phyloP scores from a whole-genome alignment of 1,140 invertebrate genomes.

The Hormaphis cornu region DNA sequence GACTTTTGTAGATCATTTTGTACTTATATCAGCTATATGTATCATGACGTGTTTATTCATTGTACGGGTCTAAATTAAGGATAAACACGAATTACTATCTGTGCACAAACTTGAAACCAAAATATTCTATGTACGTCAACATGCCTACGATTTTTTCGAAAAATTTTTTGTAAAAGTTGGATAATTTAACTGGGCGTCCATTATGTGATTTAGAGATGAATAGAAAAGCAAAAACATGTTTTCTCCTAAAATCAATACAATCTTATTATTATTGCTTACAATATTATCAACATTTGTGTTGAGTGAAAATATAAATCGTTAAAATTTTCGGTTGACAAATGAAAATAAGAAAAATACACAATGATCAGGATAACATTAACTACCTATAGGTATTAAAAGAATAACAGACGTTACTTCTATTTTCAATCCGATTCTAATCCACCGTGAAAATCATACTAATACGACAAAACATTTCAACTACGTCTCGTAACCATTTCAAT shows the following conservation, averaged over 20 bases:
- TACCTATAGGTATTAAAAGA: not conserved
- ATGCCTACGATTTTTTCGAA: too few relatives aligned
- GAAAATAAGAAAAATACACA: conserved; percentile 15
- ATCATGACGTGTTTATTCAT: too few relatives aligned
- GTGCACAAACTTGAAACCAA: too few relatives aligned
- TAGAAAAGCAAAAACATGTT: too few relatives aligned
- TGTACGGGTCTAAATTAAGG: too few relatives aligned
- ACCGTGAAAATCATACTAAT: conserved; percentile 12
- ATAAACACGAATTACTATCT: too few relatives aligned
- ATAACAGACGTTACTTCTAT: not conserved
- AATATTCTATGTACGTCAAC: too few relatives aligned
- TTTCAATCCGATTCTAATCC: conserved; percentile 22
- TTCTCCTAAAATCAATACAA: not conserved
- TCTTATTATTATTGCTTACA: not conserved
- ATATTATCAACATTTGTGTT: not conserved
- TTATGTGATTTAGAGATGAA: too few relatives aligned
- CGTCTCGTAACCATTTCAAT: not conserved
- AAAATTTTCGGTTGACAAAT: conserved; percentile 5
- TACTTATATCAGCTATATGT: too few relatives aligned
- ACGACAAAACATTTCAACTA: not conserved
- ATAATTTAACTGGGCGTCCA: too few relatives aligned
- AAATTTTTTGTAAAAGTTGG: too few relatives aligned
- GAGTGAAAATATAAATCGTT: conserved; percentile 19
- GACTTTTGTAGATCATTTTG: too few relatives aligned
- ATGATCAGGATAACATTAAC: conserved; percentile 4